Percentiles rank a stretch among this genome's conserved stretches.
Evolutionary conservation across 1,140 invertebrate species (phyloP).

Genomic region (Drosophila ironensis): DNA sequence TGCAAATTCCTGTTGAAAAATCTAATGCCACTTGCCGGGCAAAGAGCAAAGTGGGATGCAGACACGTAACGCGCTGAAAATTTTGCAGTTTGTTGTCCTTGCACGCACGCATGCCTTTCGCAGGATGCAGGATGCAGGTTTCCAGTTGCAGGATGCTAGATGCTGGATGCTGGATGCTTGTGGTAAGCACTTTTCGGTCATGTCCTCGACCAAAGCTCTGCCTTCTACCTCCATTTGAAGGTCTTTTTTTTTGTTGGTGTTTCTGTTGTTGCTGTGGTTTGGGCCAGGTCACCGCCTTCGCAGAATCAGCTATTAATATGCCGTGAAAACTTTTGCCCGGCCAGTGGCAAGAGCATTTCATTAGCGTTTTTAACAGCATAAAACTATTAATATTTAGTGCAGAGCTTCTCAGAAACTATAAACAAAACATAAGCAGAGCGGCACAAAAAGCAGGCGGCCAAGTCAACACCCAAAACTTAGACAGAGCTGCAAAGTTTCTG

Average conservation of each 20-base stretch:
- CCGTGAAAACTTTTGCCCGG: conserved; percentile 40
- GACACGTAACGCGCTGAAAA: conserved; percentile 61
- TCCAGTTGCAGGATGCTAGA: neutral
- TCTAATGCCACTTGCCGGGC: conserved; percentile 62
- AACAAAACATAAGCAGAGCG: conserved; percentile 58
- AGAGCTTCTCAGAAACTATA: conserved; percentile 37
- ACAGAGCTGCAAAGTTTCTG: conserved; percentile 56
- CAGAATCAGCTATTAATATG: conserved; percentile 56
- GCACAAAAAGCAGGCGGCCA: conserved; percentile 12
- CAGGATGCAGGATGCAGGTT: conserved; percentile 23
- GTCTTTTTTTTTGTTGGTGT: too few species aligned
- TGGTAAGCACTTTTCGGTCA: conserved; percentile 65
- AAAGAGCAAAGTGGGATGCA: conserved; percentile 6
- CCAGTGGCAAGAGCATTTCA: conserved; percentile 58
- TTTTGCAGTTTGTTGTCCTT: conserved; percentile 67
- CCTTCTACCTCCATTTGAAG: too few species aligned
- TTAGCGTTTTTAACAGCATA: conserved; percentile 73
- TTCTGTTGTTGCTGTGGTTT: too few species aligned
- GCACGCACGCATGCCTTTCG: conserved; percentile 71
- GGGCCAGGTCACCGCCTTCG: conserved; percentile 41
- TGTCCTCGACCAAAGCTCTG: conserved; percentile 52
- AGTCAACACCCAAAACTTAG: conserved; percentile 45
- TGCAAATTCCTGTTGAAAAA: conserved; percentile 74
- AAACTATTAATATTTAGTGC: conserved; percentile 73
- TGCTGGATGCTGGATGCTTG: conserved; percentile 48